Evolutionary conservation across 2,113 vertebrate genomes (phyloP).

Genomic region (Sigmodon hispidus): DNA sequence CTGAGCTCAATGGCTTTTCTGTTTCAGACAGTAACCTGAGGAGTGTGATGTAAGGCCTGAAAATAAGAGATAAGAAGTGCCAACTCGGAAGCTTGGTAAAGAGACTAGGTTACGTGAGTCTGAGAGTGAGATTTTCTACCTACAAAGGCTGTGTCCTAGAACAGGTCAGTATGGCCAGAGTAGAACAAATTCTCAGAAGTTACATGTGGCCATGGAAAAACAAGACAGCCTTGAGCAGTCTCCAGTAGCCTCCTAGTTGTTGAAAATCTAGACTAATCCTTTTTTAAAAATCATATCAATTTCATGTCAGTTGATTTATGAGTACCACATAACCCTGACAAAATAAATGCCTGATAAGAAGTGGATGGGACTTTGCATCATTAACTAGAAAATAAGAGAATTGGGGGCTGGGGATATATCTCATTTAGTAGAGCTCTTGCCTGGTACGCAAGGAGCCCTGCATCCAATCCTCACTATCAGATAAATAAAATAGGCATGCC

Average conservation of each 20-base stretch:
- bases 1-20: not conserved
- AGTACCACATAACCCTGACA: not conserved
- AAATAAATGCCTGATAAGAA: not conserved
- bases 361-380: not conserved
- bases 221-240: not conserved
- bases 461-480: not conserved
- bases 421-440: not conserved
- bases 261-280: not conserved
- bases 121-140: not conserved
- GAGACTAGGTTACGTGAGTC: not conserved
- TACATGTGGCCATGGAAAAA: slow-evolving; percentile 29
- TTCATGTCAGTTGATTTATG: not conserved
- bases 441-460: not conserved
- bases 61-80: not conserved
- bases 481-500: not conserved
- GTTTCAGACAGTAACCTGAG: not conserved
- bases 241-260: not conserved
- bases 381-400: slow-evolving; percentile 1
- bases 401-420: no score
- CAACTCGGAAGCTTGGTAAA: not conserved
- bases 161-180: not conserved
- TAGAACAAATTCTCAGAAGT: not conserved
- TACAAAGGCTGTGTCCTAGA: not conserved
- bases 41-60: not conserved
- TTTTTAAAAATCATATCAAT: not conserved